Conservation (phyloP, 2,797 vertebrate species). For the Sebastes iracundus region DNA sequence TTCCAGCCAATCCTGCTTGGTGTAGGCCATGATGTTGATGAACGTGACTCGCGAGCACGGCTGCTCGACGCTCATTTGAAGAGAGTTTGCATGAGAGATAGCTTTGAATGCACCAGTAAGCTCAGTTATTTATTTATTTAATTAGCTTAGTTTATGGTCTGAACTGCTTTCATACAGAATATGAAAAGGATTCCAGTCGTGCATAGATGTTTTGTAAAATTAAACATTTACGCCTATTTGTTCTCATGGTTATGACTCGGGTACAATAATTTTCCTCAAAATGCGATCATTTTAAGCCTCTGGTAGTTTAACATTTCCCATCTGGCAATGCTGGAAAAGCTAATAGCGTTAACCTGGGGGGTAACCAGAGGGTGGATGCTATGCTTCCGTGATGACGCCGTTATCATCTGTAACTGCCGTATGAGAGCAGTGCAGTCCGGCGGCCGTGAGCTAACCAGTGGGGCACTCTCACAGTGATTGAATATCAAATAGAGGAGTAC, state of each 20-base stretch:
- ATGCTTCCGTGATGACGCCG: not conserved
- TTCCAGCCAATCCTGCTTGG: not conserved
- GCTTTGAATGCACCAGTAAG: not conserved
- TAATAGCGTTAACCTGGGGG: not conserved
- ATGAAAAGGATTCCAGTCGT: not conserved
- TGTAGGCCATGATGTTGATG: not conserved
- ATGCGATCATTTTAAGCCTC: not conserved
- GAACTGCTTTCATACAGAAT: not conserved
- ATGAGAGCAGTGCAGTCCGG: not conserved
- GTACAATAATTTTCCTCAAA: not conserved
- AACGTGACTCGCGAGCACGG: not conserved
- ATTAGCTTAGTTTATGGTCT: not conserved
- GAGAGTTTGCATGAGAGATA: not conserved
- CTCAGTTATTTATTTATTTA: not conserved
- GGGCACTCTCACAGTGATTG: not conserved
- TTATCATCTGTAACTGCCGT: not conserved
- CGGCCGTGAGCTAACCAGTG: too few relatives aligned
- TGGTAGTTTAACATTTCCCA: not conserved
- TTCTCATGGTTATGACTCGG: not conserved
- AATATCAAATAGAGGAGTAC: not conserved
- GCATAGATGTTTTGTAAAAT: not conserved
- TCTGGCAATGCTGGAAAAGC: not conserved
- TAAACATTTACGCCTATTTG: not conserved
- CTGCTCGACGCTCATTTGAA: not conserved
- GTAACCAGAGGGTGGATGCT: not conserved